Evolutionary conservation across 1,140 invertebrate species (phyloP), one percentile per base, ranked within the genome.

Genomic region (Drosophila ogumai): DNA sequence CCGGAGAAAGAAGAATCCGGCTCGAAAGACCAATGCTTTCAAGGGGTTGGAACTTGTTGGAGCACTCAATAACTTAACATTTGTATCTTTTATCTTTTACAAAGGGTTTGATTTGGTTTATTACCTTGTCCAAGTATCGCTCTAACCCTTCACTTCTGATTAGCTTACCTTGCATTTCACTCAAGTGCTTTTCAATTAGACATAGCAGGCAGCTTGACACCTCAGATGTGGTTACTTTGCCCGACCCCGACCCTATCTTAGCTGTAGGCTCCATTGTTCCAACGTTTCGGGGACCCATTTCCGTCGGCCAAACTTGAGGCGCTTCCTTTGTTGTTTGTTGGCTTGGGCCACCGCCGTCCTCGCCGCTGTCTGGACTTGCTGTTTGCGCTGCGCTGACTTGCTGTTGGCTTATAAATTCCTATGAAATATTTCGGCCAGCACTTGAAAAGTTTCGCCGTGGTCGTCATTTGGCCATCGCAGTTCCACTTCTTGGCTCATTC

Each of bases 341-440:
- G 55, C 17, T 56, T 44, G 31, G 44, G 25, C 47, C 55, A 36
- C 65, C 52, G 19, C 34, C 50, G 10, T 15, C 17, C 32, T 6
- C 32, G 19, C 0, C 58, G 43, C 61, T 41, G 59, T 47, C 64
- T 25, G 34, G 41, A 49, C 32, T 49, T 36, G 40, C 40, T 75
- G 60, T 75, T 75, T 76, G 73, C 54, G 36, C 38, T 76, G 28
- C 65, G 66, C 46, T 28, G 85, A 88, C 88, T 88, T 88, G 81
- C 84, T 88, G 85, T 61, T 81, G 72, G 84, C 84, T 88, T 90
- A 85, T 90, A 88, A 88, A 90, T 88, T 88, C 84, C 81, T 81
- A 59, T 74, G 77, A 90, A 88, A 90, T 88, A 88, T 85, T 78
- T 90, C 57, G 73, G 68, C 84, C 84, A 81, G 84, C 77, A 85